Conservation (phyloP, 2,113 vertebrate species). For the Pogona vitticeps region DNA sequence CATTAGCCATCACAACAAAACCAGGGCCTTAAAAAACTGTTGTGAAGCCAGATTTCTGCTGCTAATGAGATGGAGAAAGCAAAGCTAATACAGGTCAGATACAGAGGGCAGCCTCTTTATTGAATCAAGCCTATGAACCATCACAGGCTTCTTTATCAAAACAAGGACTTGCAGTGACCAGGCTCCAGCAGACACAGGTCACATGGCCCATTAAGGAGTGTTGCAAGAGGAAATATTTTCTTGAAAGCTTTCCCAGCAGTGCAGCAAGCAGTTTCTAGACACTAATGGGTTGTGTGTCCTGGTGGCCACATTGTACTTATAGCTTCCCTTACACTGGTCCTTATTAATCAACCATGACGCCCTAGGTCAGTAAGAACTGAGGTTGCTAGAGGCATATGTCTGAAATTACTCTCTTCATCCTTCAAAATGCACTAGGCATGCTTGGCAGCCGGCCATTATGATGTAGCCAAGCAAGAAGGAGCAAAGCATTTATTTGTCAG, state of each 20-base stretch:
- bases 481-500: not conserved
- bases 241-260: not conserved
- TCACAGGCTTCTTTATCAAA: not conserved
- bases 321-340: not conserved
- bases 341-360: not conserved
- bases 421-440: not conserved
- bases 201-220: not conserved
- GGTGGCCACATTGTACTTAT: not conserved
- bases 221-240: not conserved
- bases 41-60: not conserved
- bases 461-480: not conserved
- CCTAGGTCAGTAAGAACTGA: not conserved
- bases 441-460: not conserved
- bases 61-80: conserved; percentile 5
- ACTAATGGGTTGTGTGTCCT: not conserved
- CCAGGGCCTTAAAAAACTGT: not conserved
- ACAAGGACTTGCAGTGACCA: not conserved
- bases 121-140: not conserved
- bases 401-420: not conserved
- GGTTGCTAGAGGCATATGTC: not conserved
- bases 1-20: not conserved
- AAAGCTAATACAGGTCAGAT: not conserved
- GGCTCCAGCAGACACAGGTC: not conserved
- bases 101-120: not conserved
- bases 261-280: not conserved